These are phyloP conservation scores for Amblyopsis rosae DNA, from an alignment of 2,113 vertebrate genomes.

Conservation along the genomic window DNA sequence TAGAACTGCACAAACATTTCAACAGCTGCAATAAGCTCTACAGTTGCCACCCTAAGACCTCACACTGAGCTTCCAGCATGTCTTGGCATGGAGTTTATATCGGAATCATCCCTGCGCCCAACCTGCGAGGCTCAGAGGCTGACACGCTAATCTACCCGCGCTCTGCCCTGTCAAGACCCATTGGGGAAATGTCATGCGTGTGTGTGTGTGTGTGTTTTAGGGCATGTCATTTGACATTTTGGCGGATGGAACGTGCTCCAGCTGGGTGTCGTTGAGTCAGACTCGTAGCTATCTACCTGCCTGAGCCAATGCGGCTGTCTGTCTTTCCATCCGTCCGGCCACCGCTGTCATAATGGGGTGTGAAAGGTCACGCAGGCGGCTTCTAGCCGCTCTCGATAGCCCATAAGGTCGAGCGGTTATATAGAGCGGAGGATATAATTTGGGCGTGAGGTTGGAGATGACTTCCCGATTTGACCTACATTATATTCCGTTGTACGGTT, in stretches of 20 bases:
- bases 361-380: constrained; percentile 20
- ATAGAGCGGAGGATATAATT: not conserved
- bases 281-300: constrained; percentile 33
- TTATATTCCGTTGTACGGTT: no score
- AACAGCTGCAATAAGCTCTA: constrained; percentile 29
- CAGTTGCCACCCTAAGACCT: constrained; percentile 30
- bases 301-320: not conserved
- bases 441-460: not conserved
- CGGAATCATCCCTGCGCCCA: constrained; percentile 27
- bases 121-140: constrained; percentile 1
- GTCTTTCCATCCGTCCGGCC: constrained; percentile 12
- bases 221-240: constrained; percentile 56
- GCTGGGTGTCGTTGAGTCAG: constrained; percentile 34
- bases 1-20: constrained; percentile 16
- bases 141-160: constrained; percentile 26
- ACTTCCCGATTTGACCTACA: no score
- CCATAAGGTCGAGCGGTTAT: constrained; percentile 8
- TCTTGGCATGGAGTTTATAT: constrained; percentile 42
- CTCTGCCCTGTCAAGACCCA: constrained; percentile 15
- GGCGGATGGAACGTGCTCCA: constrained; percentile 22
- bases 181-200: constrained; percentile 40
- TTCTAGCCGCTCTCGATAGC: not conserved
- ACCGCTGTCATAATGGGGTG: constrained; percentile 20
- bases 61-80: constrained; percentile 30
- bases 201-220: constrained; percentile 12